A percentile compares a stretch with the other conserved stretches of the same genome.
phyloP scores from a whole-genome alignment of 2,797 vertebrate species.

The Macroramphosus scolopax region DNA sequence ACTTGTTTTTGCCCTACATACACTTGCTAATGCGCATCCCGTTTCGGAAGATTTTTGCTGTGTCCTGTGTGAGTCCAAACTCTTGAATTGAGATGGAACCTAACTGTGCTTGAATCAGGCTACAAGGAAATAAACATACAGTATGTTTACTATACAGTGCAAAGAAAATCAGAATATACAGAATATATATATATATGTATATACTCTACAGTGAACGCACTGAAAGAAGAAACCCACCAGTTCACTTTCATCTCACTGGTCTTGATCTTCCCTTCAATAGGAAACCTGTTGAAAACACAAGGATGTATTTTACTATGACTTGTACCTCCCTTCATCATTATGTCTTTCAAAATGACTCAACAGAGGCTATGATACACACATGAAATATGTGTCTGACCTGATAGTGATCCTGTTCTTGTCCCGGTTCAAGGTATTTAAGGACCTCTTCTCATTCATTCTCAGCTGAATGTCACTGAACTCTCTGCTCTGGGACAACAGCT shows the following conservation, averaged over 20 bases:
- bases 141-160: background rate
- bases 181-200: no score
- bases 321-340: background rate
- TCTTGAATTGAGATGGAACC: constrained; percentile 93
- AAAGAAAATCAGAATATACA: background rate
- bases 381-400: constrained; percentile 78
- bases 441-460: constrained; percentile 90
- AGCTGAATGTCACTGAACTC: constrained; percentile 92
- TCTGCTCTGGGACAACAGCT: constrained; percentile 84
- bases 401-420: constrained; percentile 90
- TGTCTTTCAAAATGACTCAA: background rate
- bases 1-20: constrained; percentile 55
- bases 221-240: constrained; percentile 79
- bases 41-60: constrained; percentile 90
- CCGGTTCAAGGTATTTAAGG: constrained; percentile 89
- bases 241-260: constrained; percentile 98
- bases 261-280: constrained; percentile 94
- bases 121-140: constrained; percentile 48
- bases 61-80: constrained; percentile 94
- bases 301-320: background rate
- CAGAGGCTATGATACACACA: background rate
- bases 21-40: constrained; percentile 92
- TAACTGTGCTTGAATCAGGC: constrained; percentile 96
- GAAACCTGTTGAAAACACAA: constrained; percentile 80
- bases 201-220: background rate